Base-by-base conservation (phyloP, 2,888 invertebrate species). In the Megalurothrips usitatus region DNA sequence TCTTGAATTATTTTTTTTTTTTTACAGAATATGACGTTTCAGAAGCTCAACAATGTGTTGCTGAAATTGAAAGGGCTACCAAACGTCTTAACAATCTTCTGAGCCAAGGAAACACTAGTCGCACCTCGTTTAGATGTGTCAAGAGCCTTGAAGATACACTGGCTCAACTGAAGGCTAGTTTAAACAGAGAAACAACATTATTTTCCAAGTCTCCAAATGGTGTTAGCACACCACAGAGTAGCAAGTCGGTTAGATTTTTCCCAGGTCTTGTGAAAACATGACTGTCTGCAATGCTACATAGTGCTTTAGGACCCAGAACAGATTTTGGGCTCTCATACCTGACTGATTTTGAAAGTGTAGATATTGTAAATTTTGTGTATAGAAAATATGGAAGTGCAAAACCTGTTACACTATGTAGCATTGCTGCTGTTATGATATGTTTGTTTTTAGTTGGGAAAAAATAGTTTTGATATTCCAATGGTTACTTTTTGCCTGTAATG, bases 51-150 rank as follows among this genome's bases (percentile, higher is more conserved):
- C 47, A 79, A 19, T 79, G 49, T 49, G 17, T 78, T 47, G 81
- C 52, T 68, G 81, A 81, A 47, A 81, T 48, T 52, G 28, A 81
- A 34, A 75, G 26, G 12, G 68, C 68, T 26, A 75, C 68, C 9
- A 75, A 75, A 26, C 9, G 26, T 23, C 68, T 75, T 1, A 9
- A 26, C 9, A 75, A 75, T 26, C 23, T 75, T 23, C 68, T 75
- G n/a, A 75, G 26, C 68, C 23, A 12, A 26, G 26, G 68, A 8
- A 26, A n/a, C 12, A 26, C 6, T 75, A 26, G 68, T 75, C 68
- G 26, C 23, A 75, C 26, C 1, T 26, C 68, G 0, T 26, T 75
- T 9, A 75, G 23, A 26, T 75, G 26, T 75, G 68, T 75, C 12
- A 75, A 26, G 4, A 75, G 23, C 26, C 12, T 75, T 12, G 68